phyloP scores from a whole-genome alignment of 2,888 invertebrate species.

The Diadegma fenestrale region DNA sequence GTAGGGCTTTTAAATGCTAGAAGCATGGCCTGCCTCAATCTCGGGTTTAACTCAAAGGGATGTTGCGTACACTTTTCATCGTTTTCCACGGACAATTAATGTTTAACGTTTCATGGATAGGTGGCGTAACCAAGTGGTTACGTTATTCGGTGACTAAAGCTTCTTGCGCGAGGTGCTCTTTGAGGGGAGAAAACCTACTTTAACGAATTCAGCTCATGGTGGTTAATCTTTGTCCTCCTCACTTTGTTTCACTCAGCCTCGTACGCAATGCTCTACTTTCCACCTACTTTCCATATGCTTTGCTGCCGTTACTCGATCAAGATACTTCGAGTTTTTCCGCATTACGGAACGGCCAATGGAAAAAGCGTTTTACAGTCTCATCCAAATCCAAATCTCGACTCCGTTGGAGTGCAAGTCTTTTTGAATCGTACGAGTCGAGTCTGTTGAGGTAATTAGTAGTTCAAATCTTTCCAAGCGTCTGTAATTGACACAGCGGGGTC shows the following conservation, averaged over 20 bases:
- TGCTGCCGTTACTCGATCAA: conserved; percentile 75
- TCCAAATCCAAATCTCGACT: background rate
- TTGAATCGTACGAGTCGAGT: background rate
- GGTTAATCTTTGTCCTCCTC: conserved; percentile 52
- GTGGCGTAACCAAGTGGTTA: conserved; percentile 32
- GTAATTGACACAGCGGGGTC: background rate
- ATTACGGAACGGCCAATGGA: background rate
- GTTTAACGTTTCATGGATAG: conserved; percentile 50
- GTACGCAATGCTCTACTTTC: background rate
- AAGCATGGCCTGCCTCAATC: conserved; percentile 44
- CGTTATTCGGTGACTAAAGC: conserved; percentile 34
- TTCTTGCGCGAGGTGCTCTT: conserved; percentile 57
- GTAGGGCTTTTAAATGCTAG: conserved; percentile 41
- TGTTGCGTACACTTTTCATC: conserved; percentile 54
- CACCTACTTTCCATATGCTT: conserved; percentile 68
- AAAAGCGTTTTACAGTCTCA: background rate
- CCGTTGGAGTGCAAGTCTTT: background rate
- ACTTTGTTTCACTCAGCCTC: background rate
- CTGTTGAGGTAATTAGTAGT: background rate
- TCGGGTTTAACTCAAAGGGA: conserved; percentile 56
- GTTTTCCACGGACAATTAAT: conserved; percentile 61
- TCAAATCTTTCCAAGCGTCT: background rate
- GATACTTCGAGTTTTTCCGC: conserved; percentile 69
- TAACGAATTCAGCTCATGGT: conserved; percentile 36
- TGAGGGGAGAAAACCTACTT: conserved; percentile 5